Conservation (phyloP, 2,888 invertebrate genomes). For the Nematopogon swammerdamellus region DNA sequence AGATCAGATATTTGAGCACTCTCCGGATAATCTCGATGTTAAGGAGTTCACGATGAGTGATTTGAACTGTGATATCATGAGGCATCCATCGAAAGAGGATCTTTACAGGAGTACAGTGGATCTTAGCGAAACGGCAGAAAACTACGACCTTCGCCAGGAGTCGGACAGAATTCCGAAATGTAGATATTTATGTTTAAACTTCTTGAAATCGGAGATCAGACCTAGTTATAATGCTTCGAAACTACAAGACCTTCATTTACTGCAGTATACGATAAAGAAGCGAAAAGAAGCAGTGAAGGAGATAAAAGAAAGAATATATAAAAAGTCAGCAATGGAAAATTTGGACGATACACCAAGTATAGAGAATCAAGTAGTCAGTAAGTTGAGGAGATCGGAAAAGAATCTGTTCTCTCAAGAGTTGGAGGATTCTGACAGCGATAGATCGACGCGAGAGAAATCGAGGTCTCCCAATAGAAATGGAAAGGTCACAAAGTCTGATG, state of each 20-base stretch:
- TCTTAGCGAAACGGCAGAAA: constrained; percentile 48
- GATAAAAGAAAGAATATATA: constrained; percentile 43
- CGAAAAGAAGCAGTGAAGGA: constrained; percentile 60
- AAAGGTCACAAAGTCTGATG: constrained; percentile 36
- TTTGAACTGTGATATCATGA: constrained; percentile 29
- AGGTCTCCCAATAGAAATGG: constrained; percentile 13
- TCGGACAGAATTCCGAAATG: constrained; percentile 35
- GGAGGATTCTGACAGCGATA: constrained; percentile 17
- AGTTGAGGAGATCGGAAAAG: constrained; percentile 28
- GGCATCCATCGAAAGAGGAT: constrained; percentile 29
- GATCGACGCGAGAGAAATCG: constrained; percentile 25
- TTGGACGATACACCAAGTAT: constrained; percentile 17
- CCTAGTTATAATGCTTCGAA: constrained; percentile 71
- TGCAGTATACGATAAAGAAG: constrained; percentile 71
- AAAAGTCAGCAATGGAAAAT: constrained; percentile 37
- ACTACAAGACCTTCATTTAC: constrained; percentile 64
- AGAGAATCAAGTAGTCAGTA: constrained; percentile 21
- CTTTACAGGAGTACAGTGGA: constrained; percentile 33
- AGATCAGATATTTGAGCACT: constrained; percentile 41
- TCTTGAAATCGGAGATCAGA: constrained; percentile 61
- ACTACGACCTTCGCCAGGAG: constrained; percentile 39
- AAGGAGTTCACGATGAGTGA: constrained; percentile 27
- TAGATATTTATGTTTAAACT: constrained; percentile 44
- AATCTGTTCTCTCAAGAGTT: constrained; percentile 36
- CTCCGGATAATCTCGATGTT: constrained; percentile 38